phyloP scores from a whole-genome alignment of 2,113 vertebrate species.

The Nesogale talazaci region DNA sequence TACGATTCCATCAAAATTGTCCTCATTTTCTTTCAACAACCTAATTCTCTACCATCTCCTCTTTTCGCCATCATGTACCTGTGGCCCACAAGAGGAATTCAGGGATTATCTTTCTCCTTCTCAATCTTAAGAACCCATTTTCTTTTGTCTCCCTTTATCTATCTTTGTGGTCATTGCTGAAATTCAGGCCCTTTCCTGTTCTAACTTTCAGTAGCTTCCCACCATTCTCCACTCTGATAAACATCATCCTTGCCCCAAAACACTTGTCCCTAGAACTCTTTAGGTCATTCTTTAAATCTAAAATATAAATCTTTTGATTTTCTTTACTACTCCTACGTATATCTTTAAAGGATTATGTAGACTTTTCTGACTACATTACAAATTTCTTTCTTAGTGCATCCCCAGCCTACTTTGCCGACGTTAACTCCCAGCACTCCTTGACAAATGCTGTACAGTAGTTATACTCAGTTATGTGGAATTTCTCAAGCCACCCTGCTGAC shows the following conservation, averaged over 20 bases:
- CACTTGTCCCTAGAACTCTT: background rate
- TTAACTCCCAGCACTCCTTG: background rate
- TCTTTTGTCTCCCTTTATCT: background rate
- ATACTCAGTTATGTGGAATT: constrained; percentile 5
- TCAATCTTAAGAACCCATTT: background rate
- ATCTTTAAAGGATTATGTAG: background rate
- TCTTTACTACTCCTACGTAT: background rate
- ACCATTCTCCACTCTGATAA: too few species aligned
- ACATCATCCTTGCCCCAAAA: background rate
- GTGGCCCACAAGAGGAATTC: background rate
- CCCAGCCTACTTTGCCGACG: background rate
- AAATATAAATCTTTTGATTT: background rate
- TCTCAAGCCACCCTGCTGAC: background rate
- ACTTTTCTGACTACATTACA: background rate
- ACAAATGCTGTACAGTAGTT: background rate
- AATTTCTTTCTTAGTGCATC: background rate
- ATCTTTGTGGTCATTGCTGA: background rate
- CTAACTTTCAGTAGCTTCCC: background rate
- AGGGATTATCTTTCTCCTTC: background rate
- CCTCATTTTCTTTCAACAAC: background rate
- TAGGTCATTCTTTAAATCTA: background rate
- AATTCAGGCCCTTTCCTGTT: background rate
- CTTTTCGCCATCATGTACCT: background rate
- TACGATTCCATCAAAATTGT: background rate
- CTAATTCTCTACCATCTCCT: background rate